Base-by-base conservation (phyloP, 2,113 vertebrate genomes). In the Oxyruncus cristatus region DNA sequence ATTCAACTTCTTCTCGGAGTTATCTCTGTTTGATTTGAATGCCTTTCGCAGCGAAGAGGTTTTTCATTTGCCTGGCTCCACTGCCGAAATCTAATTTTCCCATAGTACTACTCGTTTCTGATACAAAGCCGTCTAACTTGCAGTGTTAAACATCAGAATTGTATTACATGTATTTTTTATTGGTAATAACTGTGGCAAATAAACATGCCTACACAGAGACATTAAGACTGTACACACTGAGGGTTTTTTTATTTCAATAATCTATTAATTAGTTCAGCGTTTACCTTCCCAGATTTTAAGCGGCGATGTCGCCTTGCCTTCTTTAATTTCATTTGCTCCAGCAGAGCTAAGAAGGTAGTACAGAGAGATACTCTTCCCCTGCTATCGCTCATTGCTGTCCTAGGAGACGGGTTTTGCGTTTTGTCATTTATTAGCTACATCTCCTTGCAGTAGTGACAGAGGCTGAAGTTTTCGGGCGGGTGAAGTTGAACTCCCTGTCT, bases 161-260 rank as follows among this genome's bases (percentile, higher is more conserved):
- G 80, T 68, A 88, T 89, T 95, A 92, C 88, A 75, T 41, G 96
- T 89, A 52, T 74, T 90, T 97, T 97, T 97, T 98, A 95, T 96
- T 96, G 86, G 81, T 94, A 92, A 95, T 95, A 97, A 96, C 95
- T 96, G 96, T 89, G 88, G 79, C 96, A 96, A 97, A 97, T 98
- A 97, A 97, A 97, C 96, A 96, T 95, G 88, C 93, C 95, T 94
- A 75, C 67, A 62, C 66, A 89, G 92, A 90, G 71, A 80, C 79
- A 82, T 93, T 92, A 95, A 92, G 86, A 91, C 86, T 93, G 79
- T 41, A 50, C 35, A n/a, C 82, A 88, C n/a, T 9, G 73, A 58
- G 17, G 12, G 21, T 9, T 79, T 89, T 72, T 95, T 95, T 73
- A 85, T 70, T 88, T 95, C 75, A 75, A 82, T 92, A 65, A 85